phyloP scores from a whole-genome alignment of 2,888 invertebrate genomes.

The Acanthococcus lagerstroemiae region DNA sequence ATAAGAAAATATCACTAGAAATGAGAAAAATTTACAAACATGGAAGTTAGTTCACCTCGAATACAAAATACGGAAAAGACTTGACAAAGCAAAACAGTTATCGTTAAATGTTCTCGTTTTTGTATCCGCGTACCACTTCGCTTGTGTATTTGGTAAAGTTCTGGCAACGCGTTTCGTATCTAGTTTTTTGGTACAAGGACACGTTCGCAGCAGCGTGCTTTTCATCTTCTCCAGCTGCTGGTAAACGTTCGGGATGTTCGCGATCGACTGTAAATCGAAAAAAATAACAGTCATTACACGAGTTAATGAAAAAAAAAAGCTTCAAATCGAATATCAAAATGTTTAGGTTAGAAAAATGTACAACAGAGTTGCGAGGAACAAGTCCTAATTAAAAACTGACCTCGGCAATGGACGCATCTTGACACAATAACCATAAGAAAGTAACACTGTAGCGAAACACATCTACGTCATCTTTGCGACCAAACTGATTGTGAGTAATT shows the following conservation, averaged over 20 bases:
- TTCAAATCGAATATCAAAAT: not conserved
- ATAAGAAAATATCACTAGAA: too few species aligned
- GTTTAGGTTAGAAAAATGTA: too few species aligned
- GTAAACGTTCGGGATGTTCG: not conserved
- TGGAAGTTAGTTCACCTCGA: too few species aligned
- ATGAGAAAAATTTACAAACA: too few species aligned
- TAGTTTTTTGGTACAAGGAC: not conserved
- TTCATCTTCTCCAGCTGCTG: slow-evolving; percentile 16
- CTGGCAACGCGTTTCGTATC: not conserved
- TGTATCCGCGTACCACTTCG: slow-evolving; percentile 15
- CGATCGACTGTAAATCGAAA: not conserved
- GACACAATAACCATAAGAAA: slow-evolving; percentile 23
- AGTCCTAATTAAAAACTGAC: too few species aligned
- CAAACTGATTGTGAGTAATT: slow-evolving; percentile 16
- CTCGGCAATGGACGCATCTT: slow-evolving; percentile 7
- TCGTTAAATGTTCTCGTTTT: slow-evolving; percentile 11
- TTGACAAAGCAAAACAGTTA: slow-evolving; percentile 9
- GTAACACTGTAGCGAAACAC: slow-evolving; percentile 18
- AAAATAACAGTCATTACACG: not conserved
- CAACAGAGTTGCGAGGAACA: too few species aligned
- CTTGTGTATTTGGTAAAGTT: slow-evolving; percentile 6
- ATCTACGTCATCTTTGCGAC: not conserved
- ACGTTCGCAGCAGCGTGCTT: not conserved
- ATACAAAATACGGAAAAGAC: slow-evolving; percentile 14
- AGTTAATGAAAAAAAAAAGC: not conserved